Evolutionary conservation across 2,797 vertebrate species (phyloP), one percentile per base, ranked within the genome.

Genomic region (Syngnathus rostellatus): DNA sequence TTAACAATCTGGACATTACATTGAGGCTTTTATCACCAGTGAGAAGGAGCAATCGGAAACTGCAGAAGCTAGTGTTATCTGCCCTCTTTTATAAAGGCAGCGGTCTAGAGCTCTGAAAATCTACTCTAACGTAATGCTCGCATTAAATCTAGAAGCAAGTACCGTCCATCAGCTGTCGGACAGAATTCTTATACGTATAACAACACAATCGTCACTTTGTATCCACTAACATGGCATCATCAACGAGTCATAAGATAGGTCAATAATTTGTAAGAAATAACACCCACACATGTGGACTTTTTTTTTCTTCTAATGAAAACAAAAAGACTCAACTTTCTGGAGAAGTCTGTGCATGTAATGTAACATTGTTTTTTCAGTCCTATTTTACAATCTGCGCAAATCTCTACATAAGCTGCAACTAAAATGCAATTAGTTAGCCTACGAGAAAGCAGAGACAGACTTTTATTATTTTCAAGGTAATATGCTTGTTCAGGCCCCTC

Each of bases 1-100:
- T 85, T 74, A 88, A 79, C 85, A 88, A 84, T 88, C 85, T 89
- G 86, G 87, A 85, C 79, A 78, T 83, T 84, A 84, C 82, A 81
- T 80, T 81, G 81, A 86, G 76, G 51, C 19, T 86, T 86, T 87
- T 83, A 86, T 87, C 79, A 72, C 82, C 78, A 64, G 68, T 46
- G 40, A 77, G 63, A 79, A 76, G 75, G 67, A 25, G 67, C 68
- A 70, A 77, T 75, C 72, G 31, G 31, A 57, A 71, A 64, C 72
- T 62, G 65, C 31, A 1, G 71, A 78, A 57, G 70, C 70, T 50
- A 69, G 71, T 69, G 65, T 55, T 81, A 69, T 80, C 70, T 67
- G 69, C 70, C 17, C 62, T 63, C 41, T 76, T 68, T 64, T 74
- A 71, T 43, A 77, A 81, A 69, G 76, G 69, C 66, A 76, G 61